Conservation (phyloP, 2,797 vertebrate genomes). For the Acrossocheilus wenchowensis region DNA sequence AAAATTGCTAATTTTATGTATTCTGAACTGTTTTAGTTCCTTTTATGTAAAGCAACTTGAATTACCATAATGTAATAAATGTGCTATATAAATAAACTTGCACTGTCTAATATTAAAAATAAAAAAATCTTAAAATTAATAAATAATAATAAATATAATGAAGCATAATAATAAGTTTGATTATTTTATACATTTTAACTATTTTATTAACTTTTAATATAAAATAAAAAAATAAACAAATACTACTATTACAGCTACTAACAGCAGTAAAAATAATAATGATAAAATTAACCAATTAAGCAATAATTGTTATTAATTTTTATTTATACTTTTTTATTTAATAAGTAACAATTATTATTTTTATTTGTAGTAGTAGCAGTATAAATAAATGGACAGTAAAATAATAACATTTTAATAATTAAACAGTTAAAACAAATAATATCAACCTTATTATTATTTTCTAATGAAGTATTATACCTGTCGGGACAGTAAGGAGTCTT, state of each 20-base stretch:
- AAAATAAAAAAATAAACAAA: neutral
- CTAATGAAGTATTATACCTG: slow-evolving; percentile 73
- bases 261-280: neutral
- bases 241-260: neutral
- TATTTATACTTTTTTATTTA: neutral
- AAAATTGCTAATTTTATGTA: neutral
- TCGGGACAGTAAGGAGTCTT: slow-evolving; percentile 83
- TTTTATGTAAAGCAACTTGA: neutral
- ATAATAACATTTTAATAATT: neutral
- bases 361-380: neutral
- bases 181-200: neutral
- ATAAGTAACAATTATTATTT: neutral
- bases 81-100: neutral
- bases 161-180: neutral
- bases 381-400: neutral
- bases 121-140: neutral
- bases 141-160: neutral
- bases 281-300: neutral
- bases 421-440: neutral
- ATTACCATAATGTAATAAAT: neutral
- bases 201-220: neutral
- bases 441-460: neutral
- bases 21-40: neutral
- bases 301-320: neutral
- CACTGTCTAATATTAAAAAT: neutral